Base-by-base conservation (phyloP, 2,888 invertebrate genomes). In the Phania funesta region DNA sequence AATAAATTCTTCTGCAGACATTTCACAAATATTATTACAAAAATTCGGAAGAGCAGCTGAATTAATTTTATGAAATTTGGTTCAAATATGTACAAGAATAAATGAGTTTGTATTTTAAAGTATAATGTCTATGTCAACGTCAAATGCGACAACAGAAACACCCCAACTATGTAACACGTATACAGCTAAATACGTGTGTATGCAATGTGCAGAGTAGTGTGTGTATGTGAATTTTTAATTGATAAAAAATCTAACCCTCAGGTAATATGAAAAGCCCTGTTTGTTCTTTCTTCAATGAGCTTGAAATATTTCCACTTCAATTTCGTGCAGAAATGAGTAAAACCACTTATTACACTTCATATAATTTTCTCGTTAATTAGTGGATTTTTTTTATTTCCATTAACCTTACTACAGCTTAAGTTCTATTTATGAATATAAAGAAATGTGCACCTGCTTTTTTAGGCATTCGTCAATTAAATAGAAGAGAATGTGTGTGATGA, bases 351-450 rank as follows among this genome's bases (percentile, higher is more conserved):
- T 11, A 18, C 46, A 52, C 46, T 48, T 48, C 16, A 41, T 65
- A 20, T 46, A 38, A 75, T 64, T 74, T 74, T 8, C 48, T 48
- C 38, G n/a, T n/a, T 65, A 65, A 38, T 75, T 75, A 35, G 29
- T 26, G 50, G 24, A 2, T 50, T 38, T 29, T 13, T 38, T 18
- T 16, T 8, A 29, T 44, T 41, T 16, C 29, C 38, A 29, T 41
- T 24, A 74, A 64, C n/a, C 62, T 50, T 35, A 48, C 26, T 38
- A 16, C 46, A 35, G 7, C 44, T 32, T 11, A 13, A 56, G 41
- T 11, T 54, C 26, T 9, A n/a, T 8, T 38, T 24, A 24, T 22
- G 8, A 58, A 54, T 29, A 18, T 32, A 2, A 9, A 9, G 6
- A 7, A 22, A 7, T 1, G 22, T n/a, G 1, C n/a, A 9, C 0